These are phyloP conservation scores for Branchinecta lynchi DNA, from an alignment of 1,140 invertebrate genomes.

Conservation along the genomic window DNA sequence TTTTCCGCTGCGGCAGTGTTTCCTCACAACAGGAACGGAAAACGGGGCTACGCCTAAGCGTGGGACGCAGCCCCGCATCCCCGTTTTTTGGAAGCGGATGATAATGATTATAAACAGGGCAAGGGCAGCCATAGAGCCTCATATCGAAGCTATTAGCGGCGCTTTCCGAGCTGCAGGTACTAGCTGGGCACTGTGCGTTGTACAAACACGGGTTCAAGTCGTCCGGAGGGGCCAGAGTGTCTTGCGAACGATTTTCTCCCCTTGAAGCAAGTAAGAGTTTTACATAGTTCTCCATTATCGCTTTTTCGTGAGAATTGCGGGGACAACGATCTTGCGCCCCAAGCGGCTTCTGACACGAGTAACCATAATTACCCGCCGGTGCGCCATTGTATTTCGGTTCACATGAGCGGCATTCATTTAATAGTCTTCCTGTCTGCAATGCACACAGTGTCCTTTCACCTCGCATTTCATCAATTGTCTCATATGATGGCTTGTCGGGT, in stretches of 20 bases:
- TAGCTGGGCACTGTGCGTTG: conserved; percentile 23
- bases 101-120: conserved; percentile 10
- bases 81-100: conserved; percentile 15
- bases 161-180: conserved; percentile 29
- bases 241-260: conserved; percentile 4
- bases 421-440: not conserved
- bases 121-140: conserved; percentile 22
- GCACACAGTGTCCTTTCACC: not conserved
- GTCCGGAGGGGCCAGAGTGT: not conserved
- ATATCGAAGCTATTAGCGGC: conserved; percentile 30
- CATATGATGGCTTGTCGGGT: conserved; percentile 13
- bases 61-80: conserved; percentile 13
- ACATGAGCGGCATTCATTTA: not conserved
- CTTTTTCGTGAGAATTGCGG: not conserved
- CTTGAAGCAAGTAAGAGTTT: conserved; percentile 17
- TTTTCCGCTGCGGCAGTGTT: not conserved
- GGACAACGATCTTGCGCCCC: not conserved
- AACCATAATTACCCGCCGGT: not conserved
- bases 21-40: not conserved
- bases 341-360: not conserved
- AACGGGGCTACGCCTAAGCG: conserved; percentile 10
- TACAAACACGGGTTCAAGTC: not conserved
- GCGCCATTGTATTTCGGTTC: not conserved
- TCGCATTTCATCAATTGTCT: not conserved
- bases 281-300: conserved; percentile 20